These are phyloP conservation scores for Prionailurus bengalensis DNA, from an alignment of 2,113 vertebrate species.

Conservation along the genomic window DNA sequence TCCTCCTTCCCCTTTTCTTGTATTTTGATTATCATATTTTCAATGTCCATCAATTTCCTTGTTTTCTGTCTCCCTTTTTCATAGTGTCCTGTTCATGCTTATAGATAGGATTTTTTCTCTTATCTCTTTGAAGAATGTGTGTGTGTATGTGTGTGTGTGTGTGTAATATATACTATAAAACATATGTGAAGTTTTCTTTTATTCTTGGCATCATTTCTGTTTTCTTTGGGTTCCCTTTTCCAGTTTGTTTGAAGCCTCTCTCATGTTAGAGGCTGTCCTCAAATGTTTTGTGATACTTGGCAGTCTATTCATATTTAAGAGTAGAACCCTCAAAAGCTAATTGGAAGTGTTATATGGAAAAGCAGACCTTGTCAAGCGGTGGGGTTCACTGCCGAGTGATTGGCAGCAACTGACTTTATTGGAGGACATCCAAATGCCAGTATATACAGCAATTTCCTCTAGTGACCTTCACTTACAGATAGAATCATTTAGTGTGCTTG, in stretches of 20 bases:
- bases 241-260: not conserved
- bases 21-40: not conserved
- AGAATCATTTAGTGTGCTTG: not conserved
- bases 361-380: not conserved
- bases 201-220: not conserved
- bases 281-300: conserved; percentile 20
- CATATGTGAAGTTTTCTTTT: not conserved
- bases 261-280: not conserved
- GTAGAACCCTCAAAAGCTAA: not conserved
- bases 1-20: not conserved
- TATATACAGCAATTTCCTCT: not conserved
- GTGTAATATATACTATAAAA: not conserved
- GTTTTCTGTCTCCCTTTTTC: not conserved
- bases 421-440: not conserved
- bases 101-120: not conserved
- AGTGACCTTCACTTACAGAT: not conserved
- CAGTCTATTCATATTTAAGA: not conserved
- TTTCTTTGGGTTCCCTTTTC: not conserved
- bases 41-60: not conserved
- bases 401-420: not conserved
- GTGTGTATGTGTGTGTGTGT: not conserved
- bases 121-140: not conserved
- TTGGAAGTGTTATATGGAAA: not conserved
- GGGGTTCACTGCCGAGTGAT: not conserved
- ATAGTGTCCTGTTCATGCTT: not conserved